Conservation (phyloP, 2,888 invertebrate genomes). For the Euzophera pinguis region DNA sequence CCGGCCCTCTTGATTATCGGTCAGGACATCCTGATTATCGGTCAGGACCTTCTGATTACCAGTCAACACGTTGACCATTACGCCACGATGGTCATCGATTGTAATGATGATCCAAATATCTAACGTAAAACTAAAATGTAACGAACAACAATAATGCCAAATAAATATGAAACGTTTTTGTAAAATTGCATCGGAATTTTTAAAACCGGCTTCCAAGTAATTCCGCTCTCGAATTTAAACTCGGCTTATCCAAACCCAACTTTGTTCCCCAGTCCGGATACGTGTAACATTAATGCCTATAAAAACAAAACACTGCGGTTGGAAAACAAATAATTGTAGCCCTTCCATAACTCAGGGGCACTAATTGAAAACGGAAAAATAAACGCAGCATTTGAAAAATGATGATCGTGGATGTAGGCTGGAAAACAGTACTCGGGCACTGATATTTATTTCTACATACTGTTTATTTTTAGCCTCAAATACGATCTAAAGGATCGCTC, state of each 20-base stretch:
- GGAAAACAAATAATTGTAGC: conserved; percentile 24
- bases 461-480: conserved; percentile 3
- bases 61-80: too few species aligned
- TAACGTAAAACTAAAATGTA: too few species aligned
- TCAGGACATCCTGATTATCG: too few species aligned
- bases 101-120: too few species aligned
- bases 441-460: conserved; percentile 4
- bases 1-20: too few species aligned
- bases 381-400: conserved; percentile 31
- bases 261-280: background rate
- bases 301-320: conserved; percentile 16
- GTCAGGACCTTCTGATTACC: too few species aligned
- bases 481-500: background rate
- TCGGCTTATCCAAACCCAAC: conserved; percentile 1
- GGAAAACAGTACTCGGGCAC: background rate
- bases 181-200: too few species aligned
- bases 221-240: background rate
- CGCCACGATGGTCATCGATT: too few species aligned
- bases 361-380: conserved; percentile 38
- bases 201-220: too few species aligned
- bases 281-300: conserved; percentile 5
- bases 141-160: too few species aligned
- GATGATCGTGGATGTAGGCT: conserved; percentile 24
- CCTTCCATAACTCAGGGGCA: conserved; percentile 33
- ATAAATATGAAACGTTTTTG: too few species aligned